Percentiles rank a stretch among this genome's conserved stretches.
Evolutionary conservation across 2,113 vertebrate species (phyloP).

Genomic region (Athene noctua): DNA sequence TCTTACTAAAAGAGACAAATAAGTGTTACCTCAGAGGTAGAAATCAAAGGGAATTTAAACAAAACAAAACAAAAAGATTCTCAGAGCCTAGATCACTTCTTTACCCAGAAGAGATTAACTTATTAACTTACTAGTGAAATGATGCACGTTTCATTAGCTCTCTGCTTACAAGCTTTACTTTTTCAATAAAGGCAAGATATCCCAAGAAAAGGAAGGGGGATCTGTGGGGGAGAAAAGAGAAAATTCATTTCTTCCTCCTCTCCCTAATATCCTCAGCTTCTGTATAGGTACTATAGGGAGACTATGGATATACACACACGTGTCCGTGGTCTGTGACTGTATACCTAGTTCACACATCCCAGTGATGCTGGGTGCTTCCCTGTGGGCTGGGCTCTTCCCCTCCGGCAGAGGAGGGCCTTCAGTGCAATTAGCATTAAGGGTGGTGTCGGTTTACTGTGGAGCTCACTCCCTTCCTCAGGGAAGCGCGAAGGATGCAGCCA

Average conservation of each 20-base stretch:
- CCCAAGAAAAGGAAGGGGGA: not conserved
- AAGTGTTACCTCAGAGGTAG: not conserved
- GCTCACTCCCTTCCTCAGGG: not conserved
- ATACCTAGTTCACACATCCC: not conserved
- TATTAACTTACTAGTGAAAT: not conserved
- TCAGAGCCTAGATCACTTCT: not conserved
- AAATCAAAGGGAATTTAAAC: not conserved
- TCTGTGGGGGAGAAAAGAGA: not conserved
- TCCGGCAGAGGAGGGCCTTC: not conserved
- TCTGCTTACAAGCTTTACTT: not conserved
- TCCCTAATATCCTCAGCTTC: not conserved
- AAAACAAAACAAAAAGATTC: not conserved
- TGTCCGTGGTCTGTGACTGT: fast-evolving
- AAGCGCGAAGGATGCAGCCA: not conserved
- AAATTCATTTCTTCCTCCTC: not conserved
- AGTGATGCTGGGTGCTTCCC: not conserved
- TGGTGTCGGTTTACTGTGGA: not conserved
- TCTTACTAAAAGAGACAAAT: not conserved
- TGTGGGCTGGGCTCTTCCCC: not conserved
- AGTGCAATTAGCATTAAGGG: not conserved
- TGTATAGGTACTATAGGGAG: not conserved
- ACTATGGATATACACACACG: not conserved
- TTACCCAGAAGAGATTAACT: not conserved
- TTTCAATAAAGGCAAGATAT: not conserved
- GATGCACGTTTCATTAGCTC: not conserved